Base-by-base conservation (phyloP, 2,888 invertebrate species). In the Bembecia ichneumoniformis region DNA sequence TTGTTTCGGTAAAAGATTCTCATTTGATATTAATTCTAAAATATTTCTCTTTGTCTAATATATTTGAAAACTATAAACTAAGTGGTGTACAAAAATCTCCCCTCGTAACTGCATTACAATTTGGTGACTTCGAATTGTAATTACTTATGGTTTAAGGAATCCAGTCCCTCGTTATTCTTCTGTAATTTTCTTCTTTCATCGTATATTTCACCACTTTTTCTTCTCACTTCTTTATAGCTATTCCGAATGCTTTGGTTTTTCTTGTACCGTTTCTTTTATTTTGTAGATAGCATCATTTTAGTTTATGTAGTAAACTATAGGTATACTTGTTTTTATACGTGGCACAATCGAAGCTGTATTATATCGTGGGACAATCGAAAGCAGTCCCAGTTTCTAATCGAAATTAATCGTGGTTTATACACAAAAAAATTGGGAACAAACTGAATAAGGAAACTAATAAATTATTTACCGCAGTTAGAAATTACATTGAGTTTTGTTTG, bases 81-180 rank as follows among this genome's bases (percentile, higher is more conserved):
- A 81, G 87, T 84, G 86, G 86, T 86, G 82, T 81, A 63, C 61
- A 60, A 66, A 66, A 80, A 87, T 88, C 88, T 88, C 88, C 86
- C 84, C 88, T 88, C 87, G 88, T 88, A 84, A 88, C 88, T 88
- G 88, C 84, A 88, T 87, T 87, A 78, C 79, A 82, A 82, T 78
- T 84, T 87, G 87, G 87, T 86, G 78, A 86, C 86, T 87, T 86
- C 83, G 83, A 80, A 86, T 81, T 83, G 86, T 86, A 86, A 86
- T 77, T 72, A 80, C 86, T 82, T 86, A 82, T 86, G 86, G 84
- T 86, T 83, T 80, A 80, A 83, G 86, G 84, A 82, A 82, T 82
- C 84, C 83, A 86, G 82, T 81, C 68, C 80, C 77, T 81, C 79
- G 79, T 79, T 77, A 69, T 82, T 82, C 83, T 83, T 83, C 82